Conservation (phyloP, 2,888 invertebrate genomes). For the Cremastinae sp. region DNA sequence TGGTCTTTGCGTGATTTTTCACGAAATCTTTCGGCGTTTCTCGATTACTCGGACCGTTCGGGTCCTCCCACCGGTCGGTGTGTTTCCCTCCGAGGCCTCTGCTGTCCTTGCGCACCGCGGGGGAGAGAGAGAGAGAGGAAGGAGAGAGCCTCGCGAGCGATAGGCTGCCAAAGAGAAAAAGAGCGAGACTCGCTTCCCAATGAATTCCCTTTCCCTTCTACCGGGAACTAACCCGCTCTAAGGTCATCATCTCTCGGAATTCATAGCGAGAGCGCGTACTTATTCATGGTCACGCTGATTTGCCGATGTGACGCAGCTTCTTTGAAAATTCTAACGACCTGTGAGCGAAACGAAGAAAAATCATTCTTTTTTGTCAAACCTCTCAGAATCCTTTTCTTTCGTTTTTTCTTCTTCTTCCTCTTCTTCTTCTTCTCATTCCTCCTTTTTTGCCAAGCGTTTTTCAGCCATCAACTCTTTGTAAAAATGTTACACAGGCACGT, state of each 20-base stretch:
- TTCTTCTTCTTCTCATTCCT: neutral
- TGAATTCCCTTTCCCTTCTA: constrained; percentile 59
- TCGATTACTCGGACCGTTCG: constrained; percentile 25
- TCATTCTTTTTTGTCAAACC: neutral
- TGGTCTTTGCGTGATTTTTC: constrained; percentile 44
- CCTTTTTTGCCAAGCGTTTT: neutral
- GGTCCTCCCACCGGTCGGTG: constrained; percentile 16
- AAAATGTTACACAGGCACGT: no score
- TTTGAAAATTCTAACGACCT: constrained; percentile 26
- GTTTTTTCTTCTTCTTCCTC: neutral
- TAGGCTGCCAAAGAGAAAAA: constrained; percentile 29
- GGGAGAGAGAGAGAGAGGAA: constrained; percentile 14
- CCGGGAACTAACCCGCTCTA: constrained; percentile 56
- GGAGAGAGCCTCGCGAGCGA: neutral
- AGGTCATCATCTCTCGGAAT: constrained; percentile 53
- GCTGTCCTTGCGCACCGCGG: constrained; percentile 54
- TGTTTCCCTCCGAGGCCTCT: constrained; percentile 44
- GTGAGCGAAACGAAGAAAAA: neutral
- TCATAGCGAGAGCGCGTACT: constrained; percentile 49
- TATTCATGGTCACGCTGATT: constrained; percentile 48
- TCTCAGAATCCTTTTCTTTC: no score
- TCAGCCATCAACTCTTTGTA: neutral
- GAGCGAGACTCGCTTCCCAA: constrained; percentile 21
- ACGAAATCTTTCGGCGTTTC: constrained; percentile 28
- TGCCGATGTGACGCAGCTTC: constrained; percentile 8